These are phyloP conservation scores for Pseudochirops cupreus DNA, from an alignment of 2,797 vertebrate genomes.

Conservation along the genomic window DNA sequence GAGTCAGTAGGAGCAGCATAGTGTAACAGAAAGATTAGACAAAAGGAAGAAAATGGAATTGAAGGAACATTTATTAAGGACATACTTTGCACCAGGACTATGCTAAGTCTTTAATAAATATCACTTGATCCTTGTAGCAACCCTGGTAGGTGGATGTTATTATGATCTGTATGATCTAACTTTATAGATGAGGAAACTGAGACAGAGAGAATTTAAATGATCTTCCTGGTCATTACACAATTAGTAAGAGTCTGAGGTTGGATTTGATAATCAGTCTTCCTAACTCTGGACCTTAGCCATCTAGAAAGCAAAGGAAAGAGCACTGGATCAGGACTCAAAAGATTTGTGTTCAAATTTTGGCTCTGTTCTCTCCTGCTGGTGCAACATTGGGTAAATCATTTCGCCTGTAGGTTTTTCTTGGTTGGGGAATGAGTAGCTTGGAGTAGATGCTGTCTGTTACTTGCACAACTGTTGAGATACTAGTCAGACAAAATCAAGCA, in stretches of 20 bases:
- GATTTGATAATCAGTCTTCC: background rate
- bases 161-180: background rate
- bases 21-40: background rate
- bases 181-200: background rate
- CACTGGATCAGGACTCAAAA: background rate
- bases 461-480: background rate
- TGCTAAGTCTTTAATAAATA: background rate
- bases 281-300: background rate
- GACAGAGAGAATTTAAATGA: background rate
- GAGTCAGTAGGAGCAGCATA: background rate
- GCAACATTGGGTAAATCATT: background rate
- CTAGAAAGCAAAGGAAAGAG: background rate
- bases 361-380: background rate
- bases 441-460: background rate
- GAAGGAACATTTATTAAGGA: background rate
- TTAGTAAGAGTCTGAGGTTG: background rate
- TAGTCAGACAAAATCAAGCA: background rate
- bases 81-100: background rate
- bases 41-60: background rate
- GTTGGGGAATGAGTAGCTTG: background rate
- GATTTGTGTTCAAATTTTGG: too few relatives aligned
- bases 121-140: background rate
- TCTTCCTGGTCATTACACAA: background rate
- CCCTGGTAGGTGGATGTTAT: background rate
- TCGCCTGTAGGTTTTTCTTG: background rate